Evolutionary conservation across 2,797 vertebrate species (phyloP).

Genomic region (Prunella strophiata): DNA sequence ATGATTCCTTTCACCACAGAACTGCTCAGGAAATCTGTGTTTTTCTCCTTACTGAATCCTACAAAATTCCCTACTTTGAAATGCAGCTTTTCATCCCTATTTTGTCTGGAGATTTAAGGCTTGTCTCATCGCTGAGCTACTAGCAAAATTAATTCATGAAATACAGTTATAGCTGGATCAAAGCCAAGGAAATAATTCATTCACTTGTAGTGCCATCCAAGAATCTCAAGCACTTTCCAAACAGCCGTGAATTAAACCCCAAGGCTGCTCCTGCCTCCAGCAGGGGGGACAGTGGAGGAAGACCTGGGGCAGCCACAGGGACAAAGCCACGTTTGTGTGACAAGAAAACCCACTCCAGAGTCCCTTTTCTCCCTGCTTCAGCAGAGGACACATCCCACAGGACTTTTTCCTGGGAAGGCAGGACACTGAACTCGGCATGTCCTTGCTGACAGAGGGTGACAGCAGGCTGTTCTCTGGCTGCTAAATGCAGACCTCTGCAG

Average conservation of each 20-base stretch:
- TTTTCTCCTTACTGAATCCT: not conserved
- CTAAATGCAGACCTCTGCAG: conserved; percentile 1
- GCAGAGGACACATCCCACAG: not conserved
- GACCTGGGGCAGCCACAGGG: not conserved
- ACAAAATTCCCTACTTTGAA: not conserved
- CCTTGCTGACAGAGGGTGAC: not conserved
- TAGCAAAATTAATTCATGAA: conserved; percentile 51
- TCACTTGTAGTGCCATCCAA: conserved; percentile 27
- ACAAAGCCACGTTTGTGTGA: not conserved
- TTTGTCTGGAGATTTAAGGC: conserved; percentile 22
- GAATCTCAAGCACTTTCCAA: conserved; percentile 33
- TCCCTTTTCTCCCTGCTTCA: not conserved
- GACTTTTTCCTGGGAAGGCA: not conserved
- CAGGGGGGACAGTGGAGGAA: not conserved
- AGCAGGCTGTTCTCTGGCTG: not conserved
- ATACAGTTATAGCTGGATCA: conserved; percentile 31
- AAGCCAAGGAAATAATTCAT: conserved; percentile 48
- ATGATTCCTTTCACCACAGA: not conserved
- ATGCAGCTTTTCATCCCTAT: conserved; percentile 9
- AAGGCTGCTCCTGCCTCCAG: not conserved
- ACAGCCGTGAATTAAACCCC: not conserved
- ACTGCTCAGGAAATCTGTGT: not conserved
- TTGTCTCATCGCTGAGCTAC: not conserved
- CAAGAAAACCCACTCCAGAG: not conserved
- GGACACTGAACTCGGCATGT: not conserved